Conservation (phyloP, 2,113 vertebrate species). For the Pseudopodoces humilis region DNA sequence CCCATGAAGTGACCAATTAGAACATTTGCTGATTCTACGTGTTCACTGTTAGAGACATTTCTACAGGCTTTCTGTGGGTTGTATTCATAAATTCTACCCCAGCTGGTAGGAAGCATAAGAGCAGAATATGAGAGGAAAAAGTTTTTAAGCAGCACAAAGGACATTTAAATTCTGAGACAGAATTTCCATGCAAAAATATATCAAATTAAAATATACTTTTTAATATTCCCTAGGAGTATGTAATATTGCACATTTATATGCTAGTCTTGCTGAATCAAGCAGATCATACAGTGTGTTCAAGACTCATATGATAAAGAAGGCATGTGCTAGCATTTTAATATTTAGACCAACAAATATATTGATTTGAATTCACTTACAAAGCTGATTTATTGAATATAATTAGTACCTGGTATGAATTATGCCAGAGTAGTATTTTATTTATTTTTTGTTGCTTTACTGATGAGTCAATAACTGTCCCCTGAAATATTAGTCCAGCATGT, state of each 20-base stretch:
- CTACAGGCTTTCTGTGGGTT: background rate
- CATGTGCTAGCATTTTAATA: background rate
- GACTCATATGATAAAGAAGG: background rate
- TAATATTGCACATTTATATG: background rate
- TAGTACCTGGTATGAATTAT: background rate
- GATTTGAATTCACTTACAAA: background rate
- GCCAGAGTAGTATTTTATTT: background rate
- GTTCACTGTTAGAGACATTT: background rate
- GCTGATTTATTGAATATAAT: background rate
- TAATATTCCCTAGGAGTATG: background rate
- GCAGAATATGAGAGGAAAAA: background rate
- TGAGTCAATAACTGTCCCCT: background rate
- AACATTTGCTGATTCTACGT: conserved; percentile 53
- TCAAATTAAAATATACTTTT: background rate
- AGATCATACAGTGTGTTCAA: background rate
- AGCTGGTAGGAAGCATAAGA: background rate
- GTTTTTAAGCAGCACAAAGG: background rate
- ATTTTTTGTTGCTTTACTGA: conserved; percentile 17
- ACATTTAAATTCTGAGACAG: background rate
- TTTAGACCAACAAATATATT: conserved; percentile 29
- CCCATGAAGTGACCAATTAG: conserved; percentile 55
- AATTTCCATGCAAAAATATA: background rate
- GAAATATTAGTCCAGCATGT: background rate
- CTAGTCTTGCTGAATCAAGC: conserved; percentile 16
- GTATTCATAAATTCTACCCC: background rate